These are phyloP conservation scores for Choreutis nemorana DNA, from an alignment of 2,888 invertebrate genomes.

Conservation along the genomic window DNA sequence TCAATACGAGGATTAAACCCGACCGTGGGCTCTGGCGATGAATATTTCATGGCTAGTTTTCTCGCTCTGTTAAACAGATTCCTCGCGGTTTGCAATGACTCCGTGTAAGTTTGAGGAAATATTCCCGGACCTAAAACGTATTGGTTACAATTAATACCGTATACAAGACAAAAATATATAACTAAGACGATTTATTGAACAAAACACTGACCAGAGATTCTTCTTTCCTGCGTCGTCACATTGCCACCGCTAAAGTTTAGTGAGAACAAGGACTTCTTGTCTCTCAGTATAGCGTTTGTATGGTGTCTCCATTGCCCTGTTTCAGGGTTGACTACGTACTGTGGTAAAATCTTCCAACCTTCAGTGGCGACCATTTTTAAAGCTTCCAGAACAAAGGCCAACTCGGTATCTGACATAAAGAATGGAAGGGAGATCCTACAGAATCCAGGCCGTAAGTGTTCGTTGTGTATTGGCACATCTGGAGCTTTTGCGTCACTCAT, in stretches of 20 bases:
- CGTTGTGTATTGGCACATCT: slow-evolving; percentile 59
- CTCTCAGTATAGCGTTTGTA: slow-evolving; percentile 78
- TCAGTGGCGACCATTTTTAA: slow-evolving; percentile 87
- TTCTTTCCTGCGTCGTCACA: slow-evolving; percentile 76
- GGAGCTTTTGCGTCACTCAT: slow-evolving; percentile 47
- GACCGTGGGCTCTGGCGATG: slow-evolving; percentile 77
- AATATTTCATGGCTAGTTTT: slow-evolving; percentile 77
- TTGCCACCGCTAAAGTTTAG: slow-evolving; percentile 79
- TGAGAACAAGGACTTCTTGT: slow-evolving; percentile 83
- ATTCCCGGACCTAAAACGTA: slow-evolving; percentile 66
- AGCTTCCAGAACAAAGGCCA: slow-evolving; percentile 84
- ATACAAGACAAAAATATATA: not conserved
- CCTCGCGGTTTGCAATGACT: slow-evolving; percentile 80
- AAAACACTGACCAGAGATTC: slow-evolving; percentile 62
- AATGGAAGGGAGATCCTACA: slow-evolving; percentile 85
- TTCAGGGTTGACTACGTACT: slow-evolving; percentile 86
- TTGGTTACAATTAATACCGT: not conserved
- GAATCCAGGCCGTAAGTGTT: slow-evolving; percentile 86
- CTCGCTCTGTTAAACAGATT: slow-evolving; percentile 80
- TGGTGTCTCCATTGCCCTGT: slow-evolving; percentile 92
- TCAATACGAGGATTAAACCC: slow-evolving; percentile 75
- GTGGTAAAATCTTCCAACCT: slow-evolving; percentile 88
- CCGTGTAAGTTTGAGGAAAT: slow-evolving; percentile 77
- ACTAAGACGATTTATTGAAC: not conserved
- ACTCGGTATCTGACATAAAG: slow-evolving; percentile 81